Percentiles rank a stretch among this genome's conserved stretches.
Conservation (phyloP, 2,797 vertebrate genomes). For the Ceryle rudis region DNA sequence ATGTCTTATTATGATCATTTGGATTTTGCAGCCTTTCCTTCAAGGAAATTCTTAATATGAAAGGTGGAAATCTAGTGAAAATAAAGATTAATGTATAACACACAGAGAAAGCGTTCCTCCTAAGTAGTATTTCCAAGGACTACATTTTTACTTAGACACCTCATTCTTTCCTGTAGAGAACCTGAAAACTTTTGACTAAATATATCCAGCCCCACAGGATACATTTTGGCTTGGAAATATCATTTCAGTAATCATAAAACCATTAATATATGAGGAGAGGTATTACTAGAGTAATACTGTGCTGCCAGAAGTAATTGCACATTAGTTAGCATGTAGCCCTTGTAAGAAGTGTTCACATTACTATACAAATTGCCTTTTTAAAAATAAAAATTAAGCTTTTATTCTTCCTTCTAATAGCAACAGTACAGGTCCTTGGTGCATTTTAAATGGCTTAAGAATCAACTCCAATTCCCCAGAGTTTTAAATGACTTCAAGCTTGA, state of each 20-base stretch:
- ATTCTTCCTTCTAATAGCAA: background rate
- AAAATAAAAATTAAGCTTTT: background rate
- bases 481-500: background rate
- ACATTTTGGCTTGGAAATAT: conserved; percentile 48
- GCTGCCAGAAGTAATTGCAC: background rate
- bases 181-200: conserved; percentile 66
- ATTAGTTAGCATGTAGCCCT: background rate
- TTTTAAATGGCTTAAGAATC: background rate
- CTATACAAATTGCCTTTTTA: background rate
- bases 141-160: background rate
- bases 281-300: background rate
- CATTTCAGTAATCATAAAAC: conserved; percentile 5
- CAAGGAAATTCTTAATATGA: background rate
- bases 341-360: background rate
- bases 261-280: background rate
- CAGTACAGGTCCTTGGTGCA: background rate
- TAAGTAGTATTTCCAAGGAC: background rate
- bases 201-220: conserved; percentile 59
- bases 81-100: background rate
- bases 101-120: background rate
- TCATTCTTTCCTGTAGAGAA: background rate
- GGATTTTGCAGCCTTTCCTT: background rate
- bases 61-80: background rate
- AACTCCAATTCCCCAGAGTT: background rate
- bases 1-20: background rate